Conservation (phyloP, 2,888 invertebrate species). For the Dexiosoma caninum region DNA sequence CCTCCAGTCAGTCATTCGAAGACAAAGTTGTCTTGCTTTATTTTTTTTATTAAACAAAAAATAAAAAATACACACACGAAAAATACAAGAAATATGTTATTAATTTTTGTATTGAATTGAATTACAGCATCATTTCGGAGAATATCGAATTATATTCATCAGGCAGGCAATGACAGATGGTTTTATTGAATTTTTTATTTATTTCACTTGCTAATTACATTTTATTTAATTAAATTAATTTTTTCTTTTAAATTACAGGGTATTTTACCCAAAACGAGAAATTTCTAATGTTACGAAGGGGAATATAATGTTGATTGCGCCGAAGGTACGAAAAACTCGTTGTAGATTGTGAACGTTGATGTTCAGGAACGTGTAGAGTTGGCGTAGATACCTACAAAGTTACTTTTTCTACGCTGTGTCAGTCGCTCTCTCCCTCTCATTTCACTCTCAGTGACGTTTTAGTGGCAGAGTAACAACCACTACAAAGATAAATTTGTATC, state of each 20-base stretch:
- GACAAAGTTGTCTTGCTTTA: constrained; percentile 19
- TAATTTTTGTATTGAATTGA: constrained; percentile 33
- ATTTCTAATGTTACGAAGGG: constrained; percentile 64
- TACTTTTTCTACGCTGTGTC: constrained; percentile 23
- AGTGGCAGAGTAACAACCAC: too few relatives aligned
- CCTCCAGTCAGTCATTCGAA: constrained; percentile 17
- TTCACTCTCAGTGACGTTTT: too few relatives aligned
- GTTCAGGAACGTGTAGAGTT: constrained; percentile 69
- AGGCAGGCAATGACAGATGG: not conserved
- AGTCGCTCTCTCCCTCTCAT: not conserved
- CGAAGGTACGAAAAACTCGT: constrained; percentile 76
- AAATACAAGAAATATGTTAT: not conserved
- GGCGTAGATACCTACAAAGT: constrained; percentile 58
- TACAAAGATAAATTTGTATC: constrained; percentile 15
- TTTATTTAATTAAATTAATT: constrained; percentile 47
- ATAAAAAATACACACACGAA: too few relatives aligned
- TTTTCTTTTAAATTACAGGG: constrained; percentile 32
- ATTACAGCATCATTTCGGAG: constrained; percentile 54
- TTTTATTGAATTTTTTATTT: constrained; percentile 54
- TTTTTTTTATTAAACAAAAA: not conserved
- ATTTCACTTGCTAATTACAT: constrained; percentile 61
- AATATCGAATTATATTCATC: constrained; percentile 31
- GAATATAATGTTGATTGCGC: constrained; percentile 67
- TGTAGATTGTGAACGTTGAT: constrained; percentile 68
- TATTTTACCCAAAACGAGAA: constrained; percentile 57